Evolutionary conservation across 2,888 invertebrate genomes (phyloP).

Genomic region (Dryobota labecula): DNA sequence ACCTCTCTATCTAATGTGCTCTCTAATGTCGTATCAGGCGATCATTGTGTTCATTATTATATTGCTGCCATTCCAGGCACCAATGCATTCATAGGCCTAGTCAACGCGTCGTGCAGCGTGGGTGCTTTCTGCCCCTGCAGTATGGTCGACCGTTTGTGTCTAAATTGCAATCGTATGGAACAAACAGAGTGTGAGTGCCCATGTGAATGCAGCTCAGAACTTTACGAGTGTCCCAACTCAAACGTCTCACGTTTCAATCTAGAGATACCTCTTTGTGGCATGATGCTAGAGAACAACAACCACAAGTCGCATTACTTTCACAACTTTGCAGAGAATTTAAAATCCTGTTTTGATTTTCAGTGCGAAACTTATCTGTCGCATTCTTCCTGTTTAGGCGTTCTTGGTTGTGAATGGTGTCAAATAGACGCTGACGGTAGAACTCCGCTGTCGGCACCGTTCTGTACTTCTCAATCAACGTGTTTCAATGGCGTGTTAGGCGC

Average conservation of each 20-base stretch:
- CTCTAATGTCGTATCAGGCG: slow-evolving; percentile 96
- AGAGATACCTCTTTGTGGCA: slow-evolving; percentile 85
- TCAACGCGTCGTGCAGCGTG: slow-evolving; percentile 96
- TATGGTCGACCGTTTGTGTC: slow-evolving; percentile 95
- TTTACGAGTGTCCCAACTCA: slow-evolving; percentile 81
- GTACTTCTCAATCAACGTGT: slow-evolving; percentile 95
- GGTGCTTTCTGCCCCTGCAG: slow-evolving; percentile 98
- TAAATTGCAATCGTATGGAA: slow-evolving; percentile 98
- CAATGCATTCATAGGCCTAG: slow-evolving; percentile 96
- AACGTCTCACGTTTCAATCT: slow-evolving; percentile 78
- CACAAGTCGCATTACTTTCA: slow-evolving; percentile 88
- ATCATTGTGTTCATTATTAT: slow-evolving; percentile 96
- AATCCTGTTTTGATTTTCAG: slow-evolving; percentile 92
- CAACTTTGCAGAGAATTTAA: slow-evolving; percentile 89
- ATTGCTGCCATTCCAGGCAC: slow-evolving; percentile 95
- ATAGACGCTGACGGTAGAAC: slow-evolving; percentile 94
- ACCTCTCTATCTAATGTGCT: slow-evolving; percentile 94
- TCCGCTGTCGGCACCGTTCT: slow-evolving; percentile 93
- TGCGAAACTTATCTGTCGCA: slow-evolving; percentile 92
- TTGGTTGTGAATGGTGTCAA: slow-evolving; percentile 98
- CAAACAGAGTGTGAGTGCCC: slow-evolving; percentile 98
- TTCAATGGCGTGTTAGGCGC: slow-evolving; percentile 97
- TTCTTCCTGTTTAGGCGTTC: slow-evolving; percentile 92
- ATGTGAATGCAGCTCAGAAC: slow-evolving; percentile 94
- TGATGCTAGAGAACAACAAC: slow-evolving; percentile 86